Percentiles rank a stretch among this genome's conserved stretches.
phyloP scores from a whole-genome alignment of 2,797 vertebrate species.

The Dallia pectoralis region DNA sequence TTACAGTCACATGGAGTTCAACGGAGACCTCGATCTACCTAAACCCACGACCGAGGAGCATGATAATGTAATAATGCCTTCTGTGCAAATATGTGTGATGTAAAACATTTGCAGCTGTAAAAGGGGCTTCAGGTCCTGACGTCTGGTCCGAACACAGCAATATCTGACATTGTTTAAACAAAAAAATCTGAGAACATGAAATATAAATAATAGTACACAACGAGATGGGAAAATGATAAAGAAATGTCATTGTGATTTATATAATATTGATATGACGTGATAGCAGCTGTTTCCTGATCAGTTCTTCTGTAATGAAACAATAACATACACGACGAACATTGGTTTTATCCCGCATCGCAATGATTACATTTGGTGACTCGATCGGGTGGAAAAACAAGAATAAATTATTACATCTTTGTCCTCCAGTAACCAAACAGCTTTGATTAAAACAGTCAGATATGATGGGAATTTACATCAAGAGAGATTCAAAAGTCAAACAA shows the following conservation, averaged over 20 bases:
- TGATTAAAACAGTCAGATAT: conserved; percentile 23
- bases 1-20: not conserved
- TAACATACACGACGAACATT: not conserved
- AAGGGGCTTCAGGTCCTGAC: conserved; percentile 25
- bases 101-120: conserved; percentile 33
- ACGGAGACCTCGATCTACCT: not conserved
- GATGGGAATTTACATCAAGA: conserved; percentile 12
- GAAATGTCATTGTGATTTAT: not conserved
- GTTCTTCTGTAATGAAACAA: conserved; percentile 8
- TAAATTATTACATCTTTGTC: conserved; percentile 29
- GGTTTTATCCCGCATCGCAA: not conserved
- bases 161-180: conserved; percentile 12
- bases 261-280: not conserved
- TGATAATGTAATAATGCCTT: conserved; percentile 28
- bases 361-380: not conserved
- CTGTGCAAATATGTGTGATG: conserved; percentile 17
- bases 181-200: conserved; percentile 1
- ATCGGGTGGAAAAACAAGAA: conserved; percentile 20
- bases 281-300: conserved; percentile 17
- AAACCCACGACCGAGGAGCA: conserved; percentile 18
- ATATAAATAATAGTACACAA: conserved; percentile 2
- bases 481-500: conserved; percentile 10
- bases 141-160: conserved; percentile 15
- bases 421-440: conserved; percentile 21
- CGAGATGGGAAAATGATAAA: not conserved